Percentiles rank a stretch among this genome's conserved stretches.
Conservation (phyloP, 2,113 vertebrate genomes). For the Deroptyus accipitrinus region DNA sequence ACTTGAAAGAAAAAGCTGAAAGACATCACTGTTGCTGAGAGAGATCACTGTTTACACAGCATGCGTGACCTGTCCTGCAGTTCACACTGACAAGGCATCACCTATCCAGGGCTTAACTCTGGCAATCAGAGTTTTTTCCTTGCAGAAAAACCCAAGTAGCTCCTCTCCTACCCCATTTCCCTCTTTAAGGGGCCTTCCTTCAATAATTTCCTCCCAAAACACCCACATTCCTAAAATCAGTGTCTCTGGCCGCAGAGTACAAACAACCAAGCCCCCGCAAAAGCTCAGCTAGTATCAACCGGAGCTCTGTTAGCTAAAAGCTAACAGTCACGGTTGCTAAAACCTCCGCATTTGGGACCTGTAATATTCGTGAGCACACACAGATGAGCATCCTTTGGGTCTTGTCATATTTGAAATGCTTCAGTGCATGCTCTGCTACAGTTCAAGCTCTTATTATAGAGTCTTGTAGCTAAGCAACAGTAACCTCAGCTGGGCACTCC, state of each 20-base stretch:
- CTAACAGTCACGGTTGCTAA: background rate
- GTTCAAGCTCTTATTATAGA: background rate
- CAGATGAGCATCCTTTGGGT: background rate
- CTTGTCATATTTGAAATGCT: background rate
- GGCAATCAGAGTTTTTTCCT: background rate
- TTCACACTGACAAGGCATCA: background rate
- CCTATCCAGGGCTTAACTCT: background rate
- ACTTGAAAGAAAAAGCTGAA: background rate
- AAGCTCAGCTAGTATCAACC: background rate
- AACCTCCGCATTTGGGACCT: background rate
- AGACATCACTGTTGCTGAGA: background rate
- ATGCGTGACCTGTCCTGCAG: background rate
- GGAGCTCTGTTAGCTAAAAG: background rate
- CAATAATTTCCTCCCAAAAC: background rate
- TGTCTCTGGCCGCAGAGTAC: background rate
- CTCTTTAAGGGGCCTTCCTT: background rate
- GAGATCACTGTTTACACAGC: background rate
- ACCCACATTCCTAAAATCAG: background rate
- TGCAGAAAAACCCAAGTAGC: background rate
- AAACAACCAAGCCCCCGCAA: background rate
- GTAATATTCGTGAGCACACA: background rate
- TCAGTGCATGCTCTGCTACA: background rate
- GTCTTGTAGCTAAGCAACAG: constrained; percentile 34
- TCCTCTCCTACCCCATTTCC: background rate
- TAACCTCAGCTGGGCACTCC: background rate